A percentile compares a stretch with the other conserved stretches of the same genome.
phyloP scores from a whole-genome alignment of 2,113 vertebrate genomes.

The Platanista minor region DNA sequence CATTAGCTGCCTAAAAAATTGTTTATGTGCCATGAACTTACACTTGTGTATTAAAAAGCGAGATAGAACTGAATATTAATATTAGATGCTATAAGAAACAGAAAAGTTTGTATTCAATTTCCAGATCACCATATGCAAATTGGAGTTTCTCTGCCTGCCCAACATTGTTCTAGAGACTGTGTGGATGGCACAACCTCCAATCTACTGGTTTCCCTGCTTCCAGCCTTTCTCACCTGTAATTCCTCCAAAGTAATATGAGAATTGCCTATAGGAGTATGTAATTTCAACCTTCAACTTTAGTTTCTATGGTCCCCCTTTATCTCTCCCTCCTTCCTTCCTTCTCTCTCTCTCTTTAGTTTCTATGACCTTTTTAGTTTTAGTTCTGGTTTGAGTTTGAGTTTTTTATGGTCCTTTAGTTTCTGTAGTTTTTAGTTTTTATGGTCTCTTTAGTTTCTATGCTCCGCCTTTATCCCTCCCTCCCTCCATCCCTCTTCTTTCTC shows the following conservation, averaged over 20 bases:
- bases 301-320: not conserved
- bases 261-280: not conserved
- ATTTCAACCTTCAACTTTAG: not conserved
- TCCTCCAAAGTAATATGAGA: not conserved
- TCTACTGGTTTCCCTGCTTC: not conserved
- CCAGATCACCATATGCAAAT: not conserved
- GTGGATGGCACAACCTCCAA: rapidly evolving
- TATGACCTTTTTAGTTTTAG: no score
- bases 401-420: no score
- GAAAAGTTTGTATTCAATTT: not conserved
- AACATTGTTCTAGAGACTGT: not conserved
- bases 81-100: not conserved
- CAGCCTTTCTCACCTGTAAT: not conserved
- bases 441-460: no score
- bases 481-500: not conserved
- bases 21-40: slow-evolving; percentile 16
- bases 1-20: slow-evolving; percentile 13
- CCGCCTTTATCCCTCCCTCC: no score
- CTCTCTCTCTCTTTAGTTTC: no score
- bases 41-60: not conserved
- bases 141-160: not conserved
- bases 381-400: no score
- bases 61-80: not conserved
- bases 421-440: no score
- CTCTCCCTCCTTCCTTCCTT: not conserved